Percentiles rank a stretch among this genome's conserved stretches.
Conservation (phyloP, 2,797 vertebrate species). For the Uromys caudimaculatus region DNA sequence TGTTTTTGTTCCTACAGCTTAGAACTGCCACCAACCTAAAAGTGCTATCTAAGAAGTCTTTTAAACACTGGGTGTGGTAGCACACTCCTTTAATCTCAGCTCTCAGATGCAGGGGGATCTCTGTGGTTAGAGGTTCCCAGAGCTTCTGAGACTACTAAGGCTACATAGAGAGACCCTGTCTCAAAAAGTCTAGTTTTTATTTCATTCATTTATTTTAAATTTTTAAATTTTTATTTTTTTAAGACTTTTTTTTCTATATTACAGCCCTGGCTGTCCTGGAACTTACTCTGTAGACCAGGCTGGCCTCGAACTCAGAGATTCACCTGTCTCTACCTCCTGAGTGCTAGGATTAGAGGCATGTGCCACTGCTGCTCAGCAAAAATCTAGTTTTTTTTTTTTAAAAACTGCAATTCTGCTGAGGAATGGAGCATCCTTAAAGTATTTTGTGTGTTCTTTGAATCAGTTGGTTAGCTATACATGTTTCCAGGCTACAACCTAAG, state of each 20-base stretch:
- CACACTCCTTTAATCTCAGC: background rate
- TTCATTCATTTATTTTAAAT: background rate
- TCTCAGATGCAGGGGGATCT: background rate
- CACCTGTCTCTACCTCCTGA: background rate
- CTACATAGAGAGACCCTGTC: background rate
- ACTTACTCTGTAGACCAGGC: background rate
- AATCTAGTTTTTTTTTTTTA: background rate
- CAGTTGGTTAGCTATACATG: background rate
- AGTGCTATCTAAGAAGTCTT: too few species aligned
- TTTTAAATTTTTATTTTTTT: background rate
- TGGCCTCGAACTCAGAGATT: background rate
- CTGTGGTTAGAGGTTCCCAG: background rate
- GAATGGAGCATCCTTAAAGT: background rate
- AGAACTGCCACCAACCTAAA: background rate
- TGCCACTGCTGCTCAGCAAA: background rate
- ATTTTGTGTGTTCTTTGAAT: slow-evolving; percentile 43
- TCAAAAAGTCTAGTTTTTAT: background rate
- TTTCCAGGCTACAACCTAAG: background rate
- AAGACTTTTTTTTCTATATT: background rate
- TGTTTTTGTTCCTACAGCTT: background rate
- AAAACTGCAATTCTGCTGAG: background rate
- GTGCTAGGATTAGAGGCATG: background rate
- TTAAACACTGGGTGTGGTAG: background rate
- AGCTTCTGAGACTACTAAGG: background rate
- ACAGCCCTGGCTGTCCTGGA: background rate